Evolutionary conservation across 2,113 vertebrate species (phyloP), one percentile per base, ranked within the genome.

Genomic region (Onychorhynchus coronatus): DNA sequence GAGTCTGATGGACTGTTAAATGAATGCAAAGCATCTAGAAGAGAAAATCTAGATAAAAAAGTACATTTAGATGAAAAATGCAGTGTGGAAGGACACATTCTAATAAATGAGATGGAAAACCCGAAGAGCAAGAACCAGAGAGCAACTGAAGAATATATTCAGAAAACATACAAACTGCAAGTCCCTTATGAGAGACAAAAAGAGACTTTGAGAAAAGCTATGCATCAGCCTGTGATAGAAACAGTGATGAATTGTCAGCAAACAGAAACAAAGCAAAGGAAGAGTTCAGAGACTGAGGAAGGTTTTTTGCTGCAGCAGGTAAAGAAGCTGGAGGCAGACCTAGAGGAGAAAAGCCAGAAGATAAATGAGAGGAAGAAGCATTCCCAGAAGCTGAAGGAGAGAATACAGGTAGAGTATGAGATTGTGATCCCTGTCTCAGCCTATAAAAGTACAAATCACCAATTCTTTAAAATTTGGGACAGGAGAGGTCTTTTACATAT

Each of bases 301-400:
- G 55, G 63, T 0, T 97, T 98, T 27, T 97, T 99, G 61, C 98
- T 98, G 87, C 98, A 99, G 78, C 98, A 99, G 71, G 97, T 99
- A 80, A 98, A 98, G 96, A 98, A 98, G 89, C 97, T 98, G 31
- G 99, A 99, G 61, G 98, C 97, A 4, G 99, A 99, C 70, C 93
- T 99, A 83, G 98, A 99, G 66, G 97, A 97, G 72, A 98, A 98
- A 94, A 98, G 98, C 79, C 98, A 98, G 94, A 98, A 98, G 91
- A 97, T 99, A 85, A 98, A 97, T 14, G 99, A 99, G 92, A 97
- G 96, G 95, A 99, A 98, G 96, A 99, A 98, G 62, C 98, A 98
- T 72, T 98, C 98, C 12, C 98, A 98, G 88, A 99, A 99, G 88
- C 97, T 99, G 82, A 99, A 99, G 92, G 99, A 99, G 49, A 97